phyloP scores from a whole-genome alignment of 2,797 vertebrate genomes.

The Platyrinchus mystaceus region DNA sequence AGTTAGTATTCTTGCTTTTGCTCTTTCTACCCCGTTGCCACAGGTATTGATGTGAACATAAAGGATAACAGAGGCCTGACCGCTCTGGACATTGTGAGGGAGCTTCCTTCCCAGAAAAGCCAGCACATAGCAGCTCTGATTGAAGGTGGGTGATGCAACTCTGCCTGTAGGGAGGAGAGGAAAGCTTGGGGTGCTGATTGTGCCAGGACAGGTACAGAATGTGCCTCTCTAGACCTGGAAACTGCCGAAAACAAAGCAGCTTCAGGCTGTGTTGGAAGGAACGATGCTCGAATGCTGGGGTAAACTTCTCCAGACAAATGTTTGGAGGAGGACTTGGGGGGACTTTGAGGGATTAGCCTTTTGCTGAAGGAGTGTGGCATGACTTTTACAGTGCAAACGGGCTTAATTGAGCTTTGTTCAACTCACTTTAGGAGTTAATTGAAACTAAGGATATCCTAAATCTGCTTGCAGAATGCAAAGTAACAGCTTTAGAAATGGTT shows the following conservation, averaged over 20 bases:
- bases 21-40: background rate
- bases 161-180: background rate
- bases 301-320: background rate
- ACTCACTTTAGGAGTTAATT: slow-evolving; percentile 35
- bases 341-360: background rate
- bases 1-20: background rate
- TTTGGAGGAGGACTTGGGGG: background rate
- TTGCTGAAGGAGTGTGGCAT: background rate
- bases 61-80: slow-evolving; percentile 88
- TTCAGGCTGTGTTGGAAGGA: background rate
- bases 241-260: background rate
- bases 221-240: background rate
- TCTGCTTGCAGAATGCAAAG: slow-evolving; percentile 16
- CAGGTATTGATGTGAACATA: slow-evolving; percentile 93
- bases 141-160: slow-evolving; percentile 76
- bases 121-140: slow-evolving; percentile 90
- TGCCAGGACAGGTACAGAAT: background rate
- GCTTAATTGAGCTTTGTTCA: slow-evolving; percentile 48
- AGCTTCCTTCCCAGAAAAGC: slow-evolving; percentile 96
- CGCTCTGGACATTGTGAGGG: slow-evolving; percentile 91
- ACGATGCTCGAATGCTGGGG: rapidly evolving
- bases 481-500: slow-evolving; percentile 18
- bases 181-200: background rate
- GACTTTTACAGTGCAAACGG: slow-evolving; percentile 1
- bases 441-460: slow-evolving; percentile 36